These are phyloP conservation scores for Ptiloglossa arizonensis DNA, from an alignment of 1,140 invertebrate species.

Conservation along the genomic window DNA sequence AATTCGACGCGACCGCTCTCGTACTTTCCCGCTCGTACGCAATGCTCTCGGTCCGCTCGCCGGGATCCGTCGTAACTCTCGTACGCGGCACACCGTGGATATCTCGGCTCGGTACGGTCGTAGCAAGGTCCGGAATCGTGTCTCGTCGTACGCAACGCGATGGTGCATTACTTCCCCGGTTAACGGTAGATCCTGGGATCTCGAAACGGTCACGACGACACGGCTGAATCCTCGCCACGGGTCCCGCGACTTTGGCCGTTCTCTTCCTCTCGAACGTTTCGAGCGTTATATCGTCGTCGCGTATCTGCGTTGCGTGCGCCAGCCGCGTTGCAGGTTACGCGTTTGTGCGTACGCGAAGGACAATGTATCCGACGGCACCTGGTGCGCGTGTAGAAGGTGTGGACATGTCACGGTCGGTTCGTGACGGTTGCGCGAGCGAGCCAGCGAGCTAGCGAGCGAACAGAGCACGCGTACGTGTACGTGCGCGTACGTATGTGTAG, in stretches of 20 bases:
- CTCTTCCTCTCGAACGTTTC: background rate
- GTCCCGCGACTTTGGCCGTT: too few relatives aligned
- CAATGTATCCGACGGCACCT: constrained; percentile 36
- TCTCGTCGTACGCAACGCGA: background rate
- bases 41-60: too few relatives aligned
- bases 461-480: too few relatives aligned
- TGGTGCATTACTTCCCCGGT: background rate
- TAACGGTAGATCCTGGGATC: background rate
- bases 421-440: too few relatives aligned
- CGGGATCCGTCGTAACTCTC: too few relatives aligned
- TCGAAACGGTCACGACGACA: background rate
- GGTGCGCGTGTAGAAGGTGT: constrained; percentile 53
- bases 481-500: background rate
- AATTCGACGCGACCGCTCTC: too few relatives aligned
- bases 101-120: too few relatives aligned
- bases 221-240: background rate
- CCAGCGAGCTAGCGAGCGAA: too few relatives aligned
- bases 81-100: too few relatives aligned
- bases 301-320: constrained; percentile 8
- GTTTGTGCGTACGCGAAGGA: constrained; percentile 45
- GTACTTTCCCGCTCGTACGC: too few relatives aligned
- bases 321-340: constrained; percentile 25
- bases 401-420: constrained; percentile 51
- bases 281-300: constrained; percentile 21
- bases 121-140: too few relatives aligned